Evolutionary conservation across 2,113 vertebrate genomes (phyloP), one percentile per base, ranked within the genome.

Genomic region (Riparia riparia): DNA sequence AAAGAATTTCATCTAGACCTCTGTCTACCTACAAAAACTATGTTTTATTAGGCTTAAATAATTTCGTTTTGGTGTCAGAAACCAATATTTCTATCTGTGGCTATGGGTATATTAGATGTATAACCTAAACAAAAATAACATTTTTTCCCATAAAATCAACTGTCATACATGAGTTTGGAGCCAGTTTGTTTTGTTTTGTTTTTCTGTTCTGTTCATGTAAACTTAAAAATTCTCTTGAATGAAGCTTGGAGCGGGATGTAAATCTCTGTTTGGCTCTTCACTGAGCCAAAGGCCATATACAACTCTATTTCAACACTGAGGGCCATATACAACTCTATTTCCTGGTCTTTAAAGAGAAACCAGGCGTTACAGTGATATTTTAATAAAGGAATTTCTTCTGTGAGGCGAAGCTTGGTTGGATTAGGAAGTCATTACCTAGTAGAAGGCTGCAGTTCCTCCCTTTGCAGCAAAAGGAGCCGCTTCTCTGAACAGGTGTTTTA

Each of bases 211-310:
- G 2, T 39, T 13, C 3, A 3, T 22, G 7, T 53, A 32, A 51
- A 45, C 8, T 25, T 28, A 53, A 76, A 64, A 10, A 6, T 82
- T 44, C 17, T 90, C 17, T 56, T 64, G 31, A 76, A 65, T 4
- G 4, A 71, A 72, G 56, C n/a, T 18, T 32, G 25, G 45, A 76
- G 6, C 0, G 0, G 22, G 19, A n/a, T n/a, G 9, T 53, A 58
- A 84, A 74, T 71, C 19, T 89, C 28, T 26, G 26, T 45, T 69
- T 60, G 10, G 3, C 4, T 89, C 28, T 87, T 69, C 45, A 18
- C 0, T 53, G 45, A n/a, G 15, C n/a, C n/a, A n/a, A n/a, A n/a
- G 64, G 25, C 20, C 7, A 10, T 60, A 14, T 41, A n/a, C n/a
- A n/a, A n/a, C n/a, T n/a, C n/a, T n/a, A n/a, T n/a, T n/a, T n/a